Evolutionary conservation across 2,113 vertebrate genomes (phyloP), one percentile per base, ranked within the genome.

Genomic region (Amphiprion percula): DNA sequence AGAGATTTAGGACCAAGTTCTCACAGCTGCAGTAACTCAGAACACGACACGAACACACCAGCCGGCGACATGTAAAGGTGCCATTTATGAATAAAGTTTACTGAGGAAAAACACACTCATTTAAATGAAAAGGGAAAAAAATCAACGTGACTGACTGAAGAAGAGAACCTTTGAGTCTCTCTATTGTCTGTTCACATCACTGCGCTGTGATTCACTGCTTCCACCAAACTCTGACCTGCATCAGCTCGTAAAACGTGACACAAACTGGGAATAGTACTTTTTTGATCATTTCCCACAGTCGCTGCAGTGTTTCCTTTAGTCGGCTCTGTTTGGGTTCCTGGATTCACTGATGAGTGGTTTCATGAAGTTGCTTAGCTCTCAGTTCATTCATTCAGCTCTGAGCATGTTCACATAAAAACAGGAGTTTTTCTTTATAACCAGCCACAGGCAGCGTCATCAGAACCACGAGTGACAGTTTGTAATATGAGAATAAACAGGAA

Each of bases 1-100:
- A 26, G 41, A 75, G 16, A 50, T 49, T 37, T 24, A 41, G 63
- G 63, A 60, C 63, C 63, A 60, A 44, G 54, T 60, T 76, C 47
- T 67, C 56, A 54, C 21, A 7, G 33, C 23, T 53, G 19, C n/a
- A 46, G 44, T 14, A 54, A 77, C n/a, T 61, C 26, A 23, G 33
- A 39, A 76, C 12, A 52, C 11, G 15, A 61, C 21, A 49, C 12
- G 15, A 26, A 28, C 28, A 14, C 14, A 65, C 26, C 39, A 33
- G 46, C 10, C 0, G 3, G 6, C 11, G 60, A 33, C 19, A 14
- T 39, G 23, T 65, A 0, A 24, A 21, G 6, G 19, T 70, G 56
- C n/a, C 69, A 44, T 52, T 66, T 70, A 50, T 64, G 12, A 50
- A 11, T 54, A 33, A 69, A 33, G 21, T 37, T 47, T 49, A 52